Percentiles rank a stretch among this genome's conserved stretches.
Evolutionary conservation across 2,113 vertebrate genomes (phyloP).

Genomic region (Enhydra lutris): DNA sequence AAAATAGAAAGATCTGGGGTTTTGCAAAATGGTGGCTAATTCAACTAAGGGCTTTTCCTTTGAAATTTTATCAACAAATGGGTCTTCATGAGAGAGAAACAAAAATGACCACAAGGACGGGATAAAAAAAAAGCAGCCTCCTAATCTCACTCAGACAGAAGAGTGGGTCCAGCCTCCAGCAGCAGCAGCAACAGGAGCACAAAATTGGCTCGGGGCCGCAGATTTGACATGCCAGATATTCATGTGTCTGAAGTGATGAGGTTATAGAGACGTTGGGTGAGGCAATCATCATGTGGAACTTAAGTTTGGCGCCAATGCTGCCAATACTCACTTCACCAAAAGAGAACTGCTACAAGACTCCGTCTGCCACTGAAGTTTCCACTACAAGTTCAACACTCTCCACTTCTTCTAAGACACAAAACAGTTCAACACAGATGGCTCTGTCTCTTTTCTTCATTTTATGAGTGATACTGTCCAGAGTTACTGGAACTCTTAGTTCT

Average conservation of each 20-base stretch:
- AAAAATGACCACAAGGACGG: neutral
- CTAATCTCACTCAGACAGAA: neutral
- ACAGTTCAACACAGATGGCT: neutral
- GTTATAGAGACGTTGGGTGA: neutral
- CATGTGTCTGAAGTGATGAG: neutral
- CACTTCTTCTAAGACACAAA: neutral
- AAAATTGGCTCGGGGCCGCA: neutral
- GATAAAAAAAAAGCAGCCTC: neutral
- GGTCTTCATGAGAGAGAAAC: neutral
- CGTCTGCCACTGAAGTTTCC: neutral
- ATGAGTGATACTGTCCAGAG: constrained; percentile 27
- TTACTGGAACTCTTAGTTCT: constrained; percentile 38
- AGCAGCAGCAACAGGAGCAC: neutral
- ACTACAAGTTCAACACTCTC: neutral
- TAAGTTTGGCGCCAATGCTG: neutral
- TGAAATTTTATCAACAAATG: neutral
- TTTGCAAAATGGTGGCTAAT: neutral
- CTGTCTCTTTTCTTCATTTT: neutral
- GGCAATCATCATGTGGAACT: neutral
- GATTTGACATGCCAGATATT: neutral
- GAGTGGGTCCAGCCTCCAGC: neutral
- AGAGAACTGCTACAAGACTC: neutral
- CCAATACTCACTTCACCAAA: neutral
- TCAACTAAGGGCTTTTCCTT: neutral
- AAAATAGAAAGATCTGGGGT: neutral